Conservation (phyloP, 2,113 vertebrate genomes). For the Seriola quinqueradiata region DNA sequence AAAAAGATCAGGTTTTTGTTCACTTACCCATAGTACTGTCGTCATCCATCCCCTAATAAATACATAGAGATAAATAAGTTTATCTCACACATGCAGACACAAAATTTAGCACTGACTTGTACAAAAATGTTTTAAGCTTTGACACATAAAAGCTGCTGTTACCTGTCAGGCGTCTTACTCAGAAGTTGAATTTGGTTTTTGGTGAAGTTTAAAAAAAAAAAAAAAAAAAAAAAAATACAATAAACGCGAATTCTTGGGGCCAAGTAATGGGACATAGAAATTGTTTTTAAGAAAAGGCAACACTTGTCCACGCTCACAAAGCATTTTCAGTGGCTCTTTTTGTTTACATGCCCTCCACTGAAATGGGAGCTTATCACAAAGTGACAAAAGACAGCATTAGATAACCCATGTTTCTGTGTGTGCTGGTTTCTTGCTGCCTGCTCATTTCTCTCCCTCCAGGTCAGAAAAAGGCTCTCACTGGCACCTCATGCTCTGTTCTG, state of each 20-base stretch:
- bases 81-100: slow-evolving; percentile 11
- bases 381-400: slow-evolving; percentile 55
- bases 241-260: background rate
- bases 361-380: slow-evolving; percentile 56
- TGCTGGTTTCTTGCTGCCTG: slow-evolving; percentile 68
- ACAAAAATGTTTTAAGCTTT: background rate
- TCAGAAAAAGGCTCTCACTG: slow-evolving; percentile 59
- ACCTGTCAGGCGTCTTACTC: slow-evolving; percentile 13
- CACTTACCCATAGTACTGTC: background rate
- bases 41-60: background rate
- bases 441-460: slow-evolving; percentile 70
- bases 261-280: slow-evolving; percentile 20
- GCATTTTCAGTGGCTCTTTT: slow-evolving; percentile 52
- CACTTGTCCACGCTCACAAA: slow-evolving; percentile 39
- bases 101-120: background rate
- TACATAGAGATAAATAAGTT: background rate
- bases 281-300: slow-evolving; percentile 15
- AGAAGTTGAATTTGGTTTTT: slow-evolving; percentile 25
- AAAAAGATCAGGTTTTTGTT: background rate
- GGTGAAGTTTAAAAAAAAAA: background rate
- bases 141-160: slow-evolving; percentile 6
- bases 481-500: background rate
- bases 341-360: slow-evolving; percentile 60
- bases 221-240: background rate
- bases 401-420: slow-evolving; percentile 58